Evolutionary conservation across 2,113 vertebrate genomes (phyloP).

Genomic region (Anhinga rufa): DNA sequence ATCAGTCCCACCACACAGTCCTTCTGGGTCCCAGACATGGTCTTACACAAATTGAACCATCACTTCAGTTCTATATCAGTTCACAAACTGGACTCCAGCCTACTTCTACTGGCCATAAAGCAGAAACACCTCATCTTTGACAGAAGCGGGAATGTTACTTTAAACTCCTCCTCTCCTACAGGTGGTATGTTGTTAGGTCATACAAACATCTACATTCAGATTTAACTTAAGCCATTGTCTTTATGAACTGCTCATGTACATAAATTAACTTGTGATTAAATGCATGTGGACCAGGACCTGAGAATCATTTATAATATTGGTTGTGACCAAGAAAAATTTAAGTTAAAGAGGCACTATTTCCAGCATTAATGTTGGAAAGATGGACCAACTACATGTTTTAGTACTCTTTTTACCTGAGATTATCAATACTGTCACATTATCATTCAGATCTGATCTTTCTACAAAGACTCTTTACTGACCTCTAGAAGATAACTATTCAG

Average conservation of each 20-base stretch:
- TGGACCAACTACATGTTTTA: neutral
- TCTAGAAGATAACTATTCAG: neutral
- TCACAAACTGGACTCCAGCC: neutral
- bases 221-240: neutral
- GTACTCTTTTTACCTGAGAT: neutral
- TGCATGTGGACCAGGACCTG: neutral
- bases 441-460: neutral
- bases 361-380: neutral
- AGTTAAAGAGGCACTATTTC: neutral
- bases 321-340: neutral
- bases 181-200: neutral
- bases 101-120: accelerated
- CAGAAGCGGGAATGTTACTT: neutral
- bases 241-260: neutral
- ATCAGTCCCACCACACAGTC: neutral
- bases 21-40: neutral
- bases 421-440: neutral
- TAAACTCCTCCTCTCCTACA: neutral
- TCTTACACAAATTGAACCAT: neutral
- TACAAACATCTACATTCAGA: neutral
- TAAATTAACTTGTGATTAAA: neutral
- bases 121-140: neutral
- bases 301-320: neutral
- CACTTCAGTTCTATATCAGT: neutral
- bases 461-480: neutral